Evolutionary conservation across 30 jellyfish, hydroid and myxozoan species (phyloP).

Genomic region (Hydractinia echinata): DNA sequence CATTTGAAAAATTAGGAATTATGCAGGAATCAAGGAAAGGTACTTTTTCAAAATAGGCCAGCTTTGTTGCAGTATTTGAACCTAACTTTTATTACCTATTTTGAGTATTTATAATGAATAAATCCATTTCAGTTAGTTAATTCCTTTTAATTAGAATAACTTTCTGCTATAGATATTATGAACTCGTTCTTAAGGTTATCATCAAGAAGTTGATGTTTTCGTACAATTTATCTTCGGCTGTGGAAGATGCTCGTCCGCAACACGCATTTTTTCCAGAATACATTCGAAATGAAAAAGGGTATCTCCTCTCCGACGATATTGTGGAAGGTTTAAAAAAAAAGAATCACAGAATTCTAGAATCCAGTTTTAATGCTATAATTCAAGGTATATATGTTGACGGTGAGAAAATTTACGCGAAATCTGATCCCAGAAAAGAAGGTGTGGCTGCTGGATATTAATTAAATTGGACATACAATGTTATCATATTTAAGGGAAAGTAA

Average conservation of each 20-base stretch:
- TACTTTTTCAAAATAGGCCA: too few relatives aligned
- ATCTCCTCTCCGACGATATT: conserved; percentile 39
- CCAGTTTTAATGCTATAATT: conserved; percentile 58
- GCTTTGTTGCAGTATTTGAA: too few relatives aligned
- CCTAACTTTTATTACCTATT: too few relatives aligned
- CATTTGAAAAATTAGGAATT: too few relatives aligned
- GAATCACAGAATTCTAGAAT: conserved; percentile 53
- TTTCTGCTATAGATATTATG: too few relatives aligned
- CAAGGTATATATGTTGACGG: conserved; percentile 73
- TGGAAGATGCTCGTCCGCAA: conserved; percentile 74
- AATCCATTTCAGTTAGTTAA: too few relatives aligned
- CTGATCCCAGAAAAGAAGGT: conserved; percentile 88
- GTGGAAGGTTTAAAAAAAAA: conserved; percentile 56
- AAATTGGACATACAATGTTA: too few relatives aligned
- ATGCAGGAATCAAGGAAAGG: too few relatives aligned
- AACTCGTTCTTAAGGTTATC: conserved; percentile 55
- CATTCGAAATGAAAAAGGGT: conserved; percentile 58
- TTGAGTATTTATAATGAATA: too few relatives aligned
- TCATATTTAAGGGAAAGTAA: too few relatives aligned
- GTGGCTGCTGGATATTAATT: too few relatives aligned
- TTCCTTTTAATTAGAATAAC: too few relatives aligned
- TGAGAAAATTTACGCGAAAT: conserved; percentile 62
- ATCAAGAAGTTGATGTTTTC: conserved; percentile 81
- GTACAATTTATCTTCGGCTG: conserved; percentile 79
- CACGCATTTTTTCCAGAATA: conserved; percentile 66